These are phyloP conservation scores for Drosophila parthenogenetica DNA, from an alignment of 2,888 invertebrate species.

Conservation along the genomic window DNA sequence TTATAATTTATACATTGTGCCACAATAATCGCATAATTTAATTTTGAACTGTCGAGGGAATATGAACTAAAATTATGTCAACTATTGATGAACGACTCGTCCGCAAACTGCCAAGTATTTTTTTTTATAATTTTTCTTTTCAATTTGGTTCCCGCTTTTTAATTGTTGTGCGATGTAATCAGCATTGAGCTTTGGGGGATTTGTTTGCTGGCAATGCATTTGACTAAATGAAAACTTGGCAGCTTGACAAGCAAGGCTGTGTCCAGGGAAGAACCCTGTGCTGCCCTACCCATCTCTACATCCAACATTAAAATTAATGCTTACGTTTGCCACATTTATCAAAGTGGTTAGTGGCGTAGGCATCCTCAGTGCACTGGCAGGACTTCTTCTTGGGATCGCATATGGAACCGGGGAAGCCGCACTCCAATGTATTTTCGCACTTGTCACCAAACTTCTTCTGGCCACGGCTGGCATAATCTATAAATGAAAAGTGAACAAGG, in stretches of 20 bases:
- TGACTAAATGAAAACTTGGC: slow-evolving; percentile 76
- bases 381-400: slow-evolving; percentile 89
- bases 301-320: slow-evolving; percentile 23
- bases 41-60: slow-evolving; percentile 53
- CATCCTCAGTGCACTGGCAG: slow-evolving; percentile 90
- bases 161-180: slow-evolving; percentile 64
- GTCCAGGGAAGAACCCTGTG: background rate
- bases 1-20: slow-evolving; percentile 5
- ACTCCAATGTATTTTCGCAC: slow-evolving; percentile 90
- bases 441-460: slow-evolving; percentile 91
- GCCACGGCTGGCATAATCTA: slow-evolving; percentile 87
- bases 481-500: slow-evolving; percentile 4
- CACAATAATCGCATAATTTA: slow-evolving; percentile 47
- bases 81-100: slow-evolving; percentile 44
- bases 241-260: slow-evolving; percentile 60
- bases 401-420: slow-evolving; percentile 90
- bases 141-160: slow-evolving; percentile 38
- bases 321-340: slow-evolving; percentile 94
- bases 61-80: slow-evolving; percentile 67
- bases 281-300: background rate
- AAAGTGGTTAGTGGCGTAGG: slow-evolving; percentile 92
- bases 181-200: slow-evolving; percentile 58
- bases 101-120: slow-evolving; percentile 53
- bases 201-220: slow-evolving; percentile 64
- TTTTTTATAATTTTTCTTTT: slow-evolving; percentile 3